Conservation (phyloP, 1,140 invertebrate genomes). For the Dreissena polymorpha region DNA sequence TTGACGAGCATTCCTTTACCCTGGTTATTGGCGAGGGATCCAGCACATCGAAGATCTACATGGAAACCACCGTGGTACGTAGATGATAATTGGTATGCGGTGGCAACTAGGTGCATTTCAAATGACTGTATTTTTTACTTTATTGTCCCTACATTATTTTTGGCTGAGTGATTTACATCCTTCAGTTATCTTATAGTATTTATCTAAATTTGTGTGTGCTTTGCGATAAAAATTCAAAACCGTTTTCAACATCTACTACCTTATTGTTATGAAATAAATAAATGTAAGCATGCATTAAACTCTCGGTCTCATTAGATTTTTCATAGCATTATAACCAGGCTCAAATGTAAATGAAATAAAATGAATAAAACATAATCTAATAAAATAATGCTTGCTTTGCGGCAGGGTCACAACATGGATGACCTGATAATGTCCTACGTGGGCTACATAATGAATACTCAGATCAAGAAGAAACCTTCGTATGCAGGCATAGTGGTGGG, state of each 20-base stretch:
- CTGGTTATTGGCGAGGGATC: conserved; percentile 64
- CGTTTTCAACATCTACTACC: background rate
- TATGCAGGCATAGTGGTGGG: conserved; percentile 66
- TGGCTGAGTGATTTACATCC: no score
- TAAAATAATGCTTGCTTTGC: conserved; percentile 17
- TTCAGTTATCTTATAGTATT: no score
- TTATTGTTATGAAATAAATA: background rate
- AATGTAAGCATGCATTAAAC: background rate
- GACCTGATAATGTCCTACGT: conserved; percentile 75
- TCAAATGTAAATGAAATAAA: no score
- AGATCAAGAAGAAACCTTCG: conserved; percentile 69
- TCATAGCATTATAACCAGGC: no score
- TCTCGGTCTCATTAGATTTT: background rate
- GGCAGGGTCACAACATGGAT: conserved; percentile 75
- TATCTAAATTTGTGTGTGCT: no score
- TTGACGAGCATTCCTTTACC: conserved; percentile 72
- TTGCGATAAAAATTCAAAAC: no score
- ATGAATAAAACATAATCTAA: no score
- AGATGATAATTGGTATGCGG: background rate
- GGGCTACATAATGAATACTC: conserved; percentile 72
- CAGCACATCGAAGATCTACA: conserved; percentile 60
- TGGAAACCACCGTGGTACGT: conserved; percentile 73
- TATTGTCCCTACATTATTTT: no score
- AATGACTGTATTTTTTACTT: no score
- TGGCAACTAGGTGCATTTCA: background rate